Conservation (phyloP, 2,113 vertebrate species). For the Stegostoma tigrinum region DNA sequence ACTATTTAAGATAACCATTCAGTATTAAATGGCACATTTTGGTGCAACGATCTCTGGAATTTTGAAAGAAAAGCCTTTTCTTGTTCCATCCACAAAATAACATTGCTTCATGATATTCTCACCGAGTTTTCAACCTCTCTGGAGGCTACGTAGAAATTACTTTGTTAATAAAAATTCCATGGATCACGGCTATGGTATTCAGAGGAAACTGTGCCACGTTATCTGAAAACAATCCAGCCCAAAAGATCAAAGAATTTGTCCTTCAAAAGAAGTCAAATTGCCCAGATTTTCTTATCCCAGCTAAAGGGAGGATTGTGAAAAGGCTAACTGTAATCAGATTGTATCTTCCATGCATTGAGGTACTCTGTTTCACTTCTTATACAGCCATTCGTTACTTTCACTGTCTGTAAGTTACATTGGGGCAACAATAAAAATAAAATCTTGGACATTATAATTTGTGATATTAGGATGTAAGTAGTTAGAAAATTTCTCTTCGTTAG, state of each 20-base stretch:
- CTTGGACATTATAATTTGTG: neutral
- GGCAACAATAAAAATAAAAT: neutral
- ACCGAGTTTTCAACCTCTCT: neutral
- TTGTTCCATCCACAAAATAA: neutral
- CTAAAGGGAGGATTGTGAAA: neutral
- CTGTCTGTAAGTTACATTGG: neutral
- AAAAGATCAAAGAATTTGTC: constrained; percentile 19
- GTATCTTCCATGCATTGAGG: neutral
- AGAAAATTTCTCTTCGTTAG: neutral
- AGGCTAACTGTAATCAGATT: neutral
- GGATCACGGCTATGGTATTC: neutral
- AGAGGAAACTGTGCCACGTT: neutral
- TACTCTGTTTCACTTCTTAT: neutral
- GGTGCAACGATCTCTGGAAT: neutral
- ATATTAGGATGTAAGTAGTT: neutral
- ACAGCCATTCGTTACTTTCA: neutral
- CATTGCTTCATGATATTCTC: neutral
- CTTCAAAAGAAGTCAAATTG: neutral
- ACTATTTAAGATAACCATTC: neutral
- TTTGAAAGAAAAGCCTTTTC: neutral
- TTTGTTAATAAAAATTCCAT: neutral
- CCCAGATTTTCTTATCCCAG: neutral
- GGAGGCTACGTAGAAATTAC: neutral
- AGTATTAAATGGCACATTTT: neutral
- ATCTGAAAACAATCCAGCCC: neutral